Evolutionary conservation across 30 jellyfish, hydroid and myxozoan species (phyloP).

Genomic region (Aurelia coerulea): DNA sequence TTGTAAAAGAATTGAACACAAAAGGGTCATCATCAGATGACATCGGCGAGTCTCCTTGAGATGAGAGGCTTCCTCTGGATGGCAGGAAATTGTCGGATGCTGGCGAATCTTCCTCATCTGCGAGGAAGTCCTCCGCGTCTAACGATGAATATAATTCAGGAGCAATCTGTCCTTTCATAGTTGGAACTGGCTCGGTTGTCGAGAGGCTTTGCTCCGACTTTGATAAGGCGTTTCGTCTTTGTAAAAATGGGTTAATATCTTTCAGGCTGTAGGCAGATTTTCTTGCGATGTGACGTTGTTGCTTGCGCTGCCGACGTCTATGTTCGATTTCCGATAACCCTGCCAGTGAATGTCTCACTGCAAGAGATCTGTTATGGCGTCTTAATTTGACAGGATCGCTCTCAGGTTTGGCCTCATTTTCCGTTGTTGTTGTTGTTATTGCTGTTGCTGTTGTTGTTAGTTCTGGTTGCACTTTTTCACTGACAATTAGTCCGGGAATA

Average conservation of each 20-base stretch:
- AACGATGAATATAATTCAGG: conserved; percentile 6
- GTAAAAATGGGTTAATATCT: conserved; percentile 32
- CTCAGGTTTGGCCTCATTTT: not conserved
- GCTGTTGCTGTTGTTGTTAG: not conserved
- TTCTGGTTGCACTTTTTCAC: conserved; percentile 48
- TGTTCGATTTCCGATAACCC: conserved; percentile 1
- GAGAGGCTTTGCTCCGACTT: conserved; percentile 17
- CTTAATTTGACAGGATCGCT: not conserved
- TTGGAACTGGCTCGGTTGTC: not conserved
- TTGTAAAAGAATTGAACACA: not conserved
- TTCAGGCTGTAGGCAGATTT: not conserved
- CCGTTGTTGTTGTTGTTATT: not conserved
- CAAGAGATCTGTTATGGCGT: not conserved
- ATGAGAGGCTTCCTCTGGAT: conserved; percentile 10
- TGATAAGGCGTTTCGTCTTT: conserved; percentile 51
- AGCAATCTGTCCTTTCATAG: not conserved
- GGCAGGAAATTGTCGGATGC: not conserved
- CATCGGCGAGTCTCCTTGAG: conserved; percentile 17
- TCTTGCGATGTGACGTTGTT: not conserved
- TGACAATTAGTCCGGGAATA: conserved; percentile 39
- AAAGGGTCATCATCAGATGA: conserved; percentile 25
- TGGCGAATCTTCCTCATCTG: not conserved
- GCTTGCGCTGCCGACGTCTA: not conserved
- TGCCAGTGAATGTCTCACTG: not conserved
- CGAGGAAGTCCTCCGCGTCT: not conserved